Conservation (phyloP, 2,888 invertebrate genomes). For the Fragum fragum region DNA sequence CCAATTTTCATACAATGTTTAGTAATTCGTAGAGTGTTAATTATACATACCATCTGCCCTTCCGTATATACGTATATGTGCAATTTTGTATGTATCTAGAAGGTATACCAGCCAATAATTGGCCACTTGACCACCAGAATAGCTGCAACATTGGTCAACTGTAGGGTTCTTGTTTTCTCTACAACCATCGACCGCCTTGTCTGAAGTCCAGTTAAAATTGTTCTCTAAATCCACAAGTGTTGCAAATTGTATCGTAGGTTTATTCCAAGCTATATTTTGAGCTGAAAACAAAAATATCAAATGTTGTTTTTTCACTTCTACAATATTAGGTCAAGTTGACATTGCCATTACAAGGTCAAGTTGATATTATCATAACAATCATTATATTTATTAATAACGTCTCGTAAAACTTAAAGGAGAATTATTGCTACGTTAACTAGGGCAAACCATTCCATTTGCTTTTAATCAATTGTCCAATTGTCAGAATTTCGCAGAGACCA, state of each 20-base stretch:
- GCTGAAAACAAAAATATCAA: background rate
- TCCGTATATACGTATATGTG: background rate
- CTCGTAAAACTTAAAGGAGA: no score
- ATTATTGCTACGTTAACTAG: no score
- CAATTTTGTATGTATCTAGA: background rate
- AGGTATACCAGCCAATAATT: background rate
- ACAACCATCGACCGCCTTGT: background rate
- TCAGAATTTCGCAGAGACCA: no score
- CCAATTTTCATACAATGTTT: no score
- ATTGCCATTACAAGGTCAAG: no score
- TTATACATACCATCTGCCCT: background rate
- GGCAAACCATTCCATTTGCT: no score
- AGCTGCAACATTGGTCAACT: background rate
- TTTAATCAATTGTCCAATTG: no score
- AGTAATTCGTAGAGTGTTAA: no score
- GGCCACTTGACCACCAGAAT: background rate
- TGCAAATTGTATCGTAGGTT: background rate
- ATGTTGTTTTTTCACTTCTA: no score
- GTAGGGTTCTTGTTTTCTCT: background rate
- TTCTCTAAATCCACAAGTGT: background rate
- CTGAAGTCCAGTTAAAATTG: background rate
- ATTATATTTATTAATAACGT: no score
- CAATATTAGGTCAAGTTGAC: no score
- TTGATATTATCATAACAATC: no score
- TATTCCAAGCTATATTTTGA: background rate